These are phyloP conservation scores for Mus spretus DNA, from an alignment of 2,797 vertebrate species.

Conservation along the genomic window DNA sequence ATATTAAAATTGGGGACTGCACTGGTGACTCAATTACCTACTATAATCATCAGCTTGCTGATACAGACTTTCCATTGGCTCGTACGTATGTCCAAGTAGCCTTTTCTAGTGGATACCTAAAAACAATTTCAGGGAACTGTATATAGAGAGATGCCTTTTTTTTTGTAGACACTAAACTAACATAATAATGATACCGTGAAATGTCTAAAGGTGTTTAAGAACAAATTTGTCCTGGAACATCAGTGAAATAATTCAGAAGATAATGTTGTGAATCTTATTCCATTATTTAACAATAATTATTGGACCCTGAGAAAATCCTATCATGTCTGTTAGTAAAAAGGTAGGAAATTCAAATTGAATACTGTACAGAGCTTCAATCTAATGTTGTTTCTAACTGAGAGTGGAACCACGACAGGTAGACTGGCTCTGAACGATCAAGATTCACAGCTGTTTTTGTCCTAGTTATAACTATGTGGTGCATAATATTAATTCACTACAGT, in stretches of 20 bases:
- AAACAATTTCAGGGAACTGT: not conserved
- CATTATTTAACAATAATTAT: not conserved
- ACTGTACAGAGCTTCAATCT: not conserved
- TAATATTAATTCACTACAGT: not conserved
- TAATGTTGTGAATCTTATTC: not conserved
- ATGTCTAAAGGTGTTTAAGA: not conserved
- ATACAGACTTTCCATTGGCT: not conserved
- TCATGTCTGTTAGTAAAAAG: not conserved
- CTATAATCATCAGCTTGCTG: not conserved
- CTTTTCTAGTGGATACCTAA: not conserved
- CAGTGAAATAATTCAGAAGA: not conserved
- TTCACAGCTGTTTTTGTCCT: not conserved
- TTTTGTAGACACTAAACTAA: not conserved
- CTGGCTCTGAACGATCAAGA: not conserved
- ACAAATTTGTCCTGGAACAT: not conserved
- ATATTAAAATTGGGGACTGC: not conserved
- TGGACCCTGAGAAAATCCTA: not conserved
- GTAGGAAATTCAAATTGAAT: not conserved
- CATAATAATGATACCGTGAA: not conserved
- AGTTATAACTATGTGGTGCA: not conserved
- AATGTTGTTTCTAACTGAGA: not conserved
- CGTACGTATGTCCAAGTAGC: too few species aligned
- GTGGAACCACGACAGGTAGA: not conserved
- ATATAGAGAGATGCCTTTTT: not conserved
- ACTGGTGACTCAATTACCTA: not conserved